Evolutionary conservation across 2,797 vertebrate species (phyloP), one percentile per base, ranked within the genome.

Genomic region (Rhynchotus rufescens): DNA sequence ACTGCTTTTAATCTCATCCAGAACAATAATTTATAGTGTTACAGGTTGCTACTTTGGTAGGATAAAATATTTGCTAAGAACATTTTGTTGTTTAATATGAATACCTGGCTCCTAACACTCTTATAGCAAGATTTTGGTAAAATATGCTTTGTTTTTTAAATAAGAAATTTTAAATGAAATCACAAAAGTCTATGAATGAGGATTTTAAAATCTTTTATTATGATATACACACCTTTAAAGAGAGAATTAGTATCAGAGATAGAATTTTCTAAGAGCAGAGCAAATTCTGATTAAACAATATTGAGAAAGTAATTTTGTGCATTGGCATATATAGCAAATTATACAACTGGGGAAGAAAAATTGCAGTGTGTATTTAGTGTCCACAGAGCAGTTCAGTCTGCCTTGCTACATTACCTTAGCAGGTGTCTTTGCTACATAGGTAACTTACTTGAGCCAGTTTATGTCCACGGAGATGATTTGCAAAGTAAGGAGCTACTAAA

Each of bases 31-130:
- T 96, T 95, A 83, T 67, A 79, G 32, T 74, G 22, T 52, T 93
- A 47, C 15, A 87, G 57, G 10, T 83, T 96, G 88, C 61, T 94
- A 81, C 72, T 93, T 96, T 30, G 28, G 38, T 84, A 90, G 32
- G 36, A 86, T 92, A 84, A 97, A 94, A 88, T n/a, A 4, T 83
- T 92, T 64, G 88, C 75, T 95, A 93, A 95, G 96, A 93, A 60
- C 74, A 69, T 32, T 89, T 94, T 90, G 54, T 86, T 68, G 59
- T 81, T 95, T 93, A 52, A 40, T 76, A 78, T 32, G 81, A 94
- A 49, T 26, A 34, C 19, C 64, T 92, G 34, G 15, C 42, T 92
- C 78, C 45, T 85, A 92, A 91, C 7, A 65, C 15, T 60, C 52
- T 84, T 64, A 5, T 36, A 89, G 69, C 44, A 93, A 84, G 59